Evolutionary conservation across 2,797 vertebrate genomes (phyloP), one percentile per base, ranked within the genome.

Genomic region (Epinephelus awoara): DNA sequence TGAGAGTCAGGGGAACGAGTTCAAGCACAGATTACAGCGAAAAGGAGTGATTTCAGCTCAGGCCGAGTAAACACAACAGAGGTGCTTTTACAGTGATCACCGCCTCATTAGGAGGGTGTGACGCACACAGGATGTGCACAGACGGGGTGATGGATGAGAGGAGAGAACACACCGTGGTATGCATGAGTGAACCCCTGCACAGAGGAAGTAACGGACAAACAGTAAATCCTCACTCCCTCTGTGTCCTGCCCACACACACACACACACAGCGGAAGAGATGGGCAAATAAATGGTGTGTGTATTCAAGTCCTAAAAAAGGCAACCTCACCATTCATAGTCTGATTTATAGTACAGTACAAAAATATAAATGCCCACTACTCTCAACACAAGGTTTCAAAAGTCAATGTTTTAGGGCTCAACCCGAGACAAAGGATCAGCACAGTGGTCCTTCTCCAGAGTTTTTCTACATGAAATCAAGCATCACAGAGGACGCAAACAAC

Each of bases 111-210:
- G 56, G 47, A 77, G 46, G 47, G 70, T 40, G 79, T 91, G 87
- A 88, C 66, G 82, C 89, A 85, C 89, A 84, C 77, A 61, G 40
- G 72, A 81, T 67, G 55, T 52, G 51, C 72, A 73, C 66, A 73
- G 74, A 79, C 84, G 74, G 47, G 0, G 47, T 90, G 91, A 92
- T 89, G 73, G 83, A 92, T 86, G 90, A 83, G 80, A 0, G 72
- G 88, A 84, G 91, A 84, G 91, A 91, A 80, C 68, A 75, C 78
- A 65, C 9, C 1, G 34, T 13, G 61, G 85, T 83, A 75, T 88
- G 86, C 79, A 73, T 73, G 88, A 83, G 67, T 71, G 86, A 85
- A 62, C 15, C n/a, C 40, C 74, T 27, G 49, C 14, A 4, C 34
- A 3, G 27, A 72, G 75, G 57, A 81, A 47, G 69, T 34, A 86